These are phyloP conservation scores for Drosophila serrata DNA, from an alignment of 1,140 invertebrate genomes.

Conservation along the genomic window DNA sequence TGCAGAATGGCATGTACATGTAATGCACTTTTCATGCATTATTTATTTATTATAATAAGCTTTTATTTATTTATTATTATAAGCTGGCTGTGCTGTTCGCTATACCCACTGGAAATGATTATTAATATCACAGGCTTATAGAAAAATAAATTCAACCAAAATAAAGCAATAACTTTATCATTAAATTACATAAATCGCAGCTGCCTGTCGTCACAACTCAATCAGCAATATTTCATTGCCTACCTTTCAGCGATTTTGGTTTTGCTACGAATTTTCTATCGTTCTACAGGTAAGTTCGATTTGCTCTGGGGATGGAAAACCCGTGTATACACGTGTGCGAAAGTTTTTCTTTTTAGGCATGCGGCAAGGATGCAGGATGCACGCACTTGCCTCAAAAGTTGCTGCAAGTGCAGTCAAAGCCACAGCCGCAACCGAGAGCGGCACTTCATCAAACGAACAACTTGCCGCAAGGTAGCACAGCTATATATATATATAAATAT, in stretches of 20 bases:
- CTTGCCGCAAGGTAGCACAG: slow-evolving; percentile 63
- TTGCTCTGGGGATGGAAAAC: slow-evolving; percentile 27
- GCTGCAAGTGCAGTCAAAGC: slow-evolving; percentile 43
- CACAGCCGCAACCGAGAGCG: slow-evolving; percentile 59
- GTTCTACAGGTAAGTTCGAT: slow-evolving; percentile 47
- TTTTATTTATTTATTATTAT: no score
- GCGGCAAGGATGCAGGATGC: slow-evolving; percentile 27
- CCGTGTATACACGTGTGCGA: slow-evolving; percentile 6
- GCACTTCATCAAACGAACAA: slow-evolving; percentile 74
- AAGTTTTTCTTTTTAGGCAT: slow-evolving; percentile 21
- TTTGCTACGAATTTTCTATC: neutral
- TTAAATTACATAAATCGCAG: neutral
- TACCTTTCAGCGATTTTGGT: slow-evolving; percentile 34
- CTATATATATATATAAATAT: neutral
- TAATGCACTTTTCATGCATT: neutral
- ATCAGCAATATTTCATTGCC: slow-evolving; percentile 27
- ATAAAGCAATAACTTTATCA: neutral
- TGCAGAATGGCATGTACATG: neutral
- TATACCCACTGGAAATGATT: neutral
- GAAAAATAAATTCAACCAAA: neutral
- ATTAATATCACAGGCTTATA: neutral
- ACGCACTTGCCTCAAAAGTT: slow-evolving; percentile 54
- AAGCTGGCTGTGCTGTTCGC: neutral
- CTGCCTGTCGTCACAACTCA: slow-evolving; percentile 11
- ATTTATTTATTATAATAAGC: neutral